Conservation (phyloP, 1,140 invertebrate species). For the Procambarus virginalis region DNA sequence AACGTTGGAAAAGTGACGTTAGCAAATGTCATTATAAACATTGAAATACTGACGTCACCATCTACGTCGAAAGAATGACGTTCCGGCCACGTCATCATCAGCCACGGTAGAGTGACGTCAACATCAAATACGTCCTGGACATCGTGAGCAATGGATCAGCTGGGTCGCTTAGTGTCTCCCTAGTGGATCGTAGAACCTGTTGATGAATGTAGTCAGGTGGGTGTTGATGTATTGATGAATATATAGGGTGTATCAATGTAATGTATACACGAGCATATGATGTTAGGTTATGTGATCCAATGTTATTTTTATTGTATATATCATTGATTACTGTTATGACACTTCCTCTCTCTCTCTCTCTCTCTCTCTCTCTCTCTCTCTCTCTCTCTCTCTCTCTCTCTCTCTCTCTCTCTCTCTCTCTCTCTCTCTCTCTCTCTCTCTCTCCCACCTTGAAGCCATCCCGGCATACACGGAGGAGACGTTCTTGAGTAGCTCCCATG, state of each 20-base stretch:
- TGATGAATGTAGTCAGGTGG: neutral
- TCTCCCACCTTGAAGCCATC: slow-evolving; percentile 16
- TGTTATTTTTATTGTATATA: too few species aligned
- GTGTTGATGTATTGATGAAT: neutral
- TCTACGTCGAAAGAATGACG: too few species aligned
- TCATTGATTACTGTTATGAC: too few species aligned
- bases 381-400: slow-evolving; percentile 19
- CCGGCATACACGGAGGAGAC: slow-evolving; percentile 10
- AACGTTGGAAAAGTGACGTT: too few species aligned
- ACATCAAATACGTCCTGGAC: neutral
- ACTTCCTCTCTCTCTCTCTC: neutral
- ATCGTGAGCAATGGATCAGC: too few species aligned
- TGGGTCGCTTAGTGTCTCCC: neutral
- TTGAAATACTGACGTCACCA: too few species aligned
- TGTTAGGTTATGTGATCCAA: too few species aligned
- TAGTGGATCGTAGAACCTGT: neutral
- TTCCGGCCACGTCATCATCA: too few species aligned
- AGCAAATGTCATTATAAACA: too few species aligned
- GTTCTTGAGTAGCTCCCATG: slow-evolving; percentile 40
- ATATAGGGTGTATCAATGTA: too few species aligned
- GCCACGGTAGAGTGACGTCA: too few species aligned
- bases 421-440: slow-evolving; percentile 2
- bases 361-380: slow-evolving; percentile 1
- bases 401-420: neutral
- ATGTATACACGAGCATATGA: too few species aligned